Conservation (phyloP, 2,113 vertebrate species). For the Opisthocomus hoazin region DNA sequence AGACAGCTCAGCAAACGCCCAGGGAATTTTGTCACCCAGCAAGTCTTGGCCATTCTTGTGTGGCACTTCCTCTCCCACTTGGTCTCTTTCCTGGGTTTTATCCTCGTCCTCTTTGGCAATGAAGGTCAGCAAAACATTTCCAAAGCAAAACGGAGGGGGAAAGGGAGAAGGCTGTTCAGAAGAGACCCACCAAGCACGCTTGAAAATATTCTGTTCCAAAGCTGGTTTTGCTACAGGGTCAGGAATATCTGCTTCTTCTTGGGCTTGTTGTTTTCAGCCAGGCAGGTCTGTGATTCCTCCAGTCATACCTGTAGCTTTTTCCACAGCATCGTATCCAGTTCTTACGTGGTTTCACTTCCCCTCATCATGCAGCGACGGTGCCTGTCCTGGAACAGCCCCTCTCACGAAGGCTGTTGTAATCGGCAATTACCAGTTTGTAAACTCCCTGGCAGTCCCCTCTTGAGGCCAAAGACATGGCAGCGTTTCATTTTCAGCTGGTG, state of each 20-base stretch:
- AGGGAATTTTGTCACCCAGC: neutral
- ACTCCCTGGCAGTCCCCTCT: conserved; percentile 5
- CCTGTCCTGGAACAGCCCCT: rapidly evolving
- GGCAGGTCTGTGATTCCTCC: neutral
- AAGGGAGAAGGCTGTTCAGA: neutral
- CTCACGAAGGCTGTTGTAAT: neutral
- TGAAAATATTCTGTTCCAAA: neutral
- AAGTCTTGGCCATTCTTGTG: neutral
- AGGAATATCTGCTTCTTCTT: neutral
- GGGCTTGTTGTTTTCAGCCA: neutral
- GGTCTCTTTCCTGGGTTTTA: neutral
- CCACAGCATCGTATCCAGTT: neutral
- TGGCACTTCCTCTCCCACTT: neutral
- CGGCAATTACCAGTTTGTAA: neutral
- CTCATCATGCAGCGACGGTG: rapidly evolving
- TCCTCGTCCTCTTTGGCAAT: neutral
- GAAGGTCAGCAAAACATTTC: neutral
- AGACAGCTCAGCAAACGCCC: neutral
- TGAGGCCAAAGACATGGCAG: neutral
- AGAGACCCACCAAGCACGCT: neutral
- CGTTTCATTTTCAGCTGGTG: neutral
- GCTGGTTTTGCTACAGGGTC: neutral
- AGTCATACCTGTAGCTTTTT: neutral
- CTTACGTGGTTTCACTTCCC: neutral
- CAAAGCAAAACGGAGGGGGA: neutral